Base-by-base conservation (phyloP, 2,888 invertebrate species). In the Rhopalosiphum nymphaeae region DNA sequence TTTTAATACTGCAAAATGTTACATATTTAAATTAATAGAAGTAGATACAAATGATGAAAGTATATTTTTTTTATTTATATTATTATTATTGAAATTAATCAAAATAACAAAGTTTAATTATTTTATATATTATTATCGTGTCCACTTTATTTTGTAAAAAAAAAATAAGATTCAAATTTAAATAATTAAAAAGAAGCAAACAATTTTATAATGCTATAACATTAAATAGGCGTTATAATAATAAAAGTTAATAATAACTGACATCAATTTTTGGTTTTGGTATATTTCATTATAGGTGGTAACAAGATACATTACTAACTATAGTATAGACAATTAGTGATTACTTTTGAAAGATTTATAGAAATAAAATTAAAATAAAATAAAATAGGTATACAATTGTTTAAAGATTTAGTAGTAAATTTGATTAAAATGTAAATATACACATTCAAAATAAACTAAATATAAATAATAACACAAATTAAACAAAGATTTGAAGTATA, bases 401-500 rank as follows among this genome's bases (percentile, higher is more conserved):
- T 25, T 56, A 85, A n/a, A 92, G 53, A 53, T 56, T 1, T 87
- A 67, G n/a, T 88, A 42, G 42, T 89, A 44, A 36, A 92, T 92
- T 61, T 25, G 3, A 92, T 49, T 49, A 36, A 46, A 29, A 92
- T 78, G 49, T n/a, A 92, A 36, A 88, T 53, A 88, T 92, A 88
- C 7, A 57, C 21, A 26, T 91, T 85, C 42, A 44, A 46, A 92
- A 49, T 87, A 89, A 88, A 53, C 44, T 53, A 88, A 88, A 78
- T 89, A 92, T 53, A 92, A 88, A 36, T 29, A 89, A 93, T 93
- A 93, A 93, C 88, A 88, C 67, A 92, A 42, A 67, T 88, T 88
- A 53, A 88, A 88, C 56, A 89, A 89, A 56, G 1, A 36, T n/a
- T 85, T 49, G 16, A 67, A 13, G 36, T 67, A 67, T 21, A 26